Percentiles rank a stretch among this genome's conserved stretches.
These are phyloP conservation scores for Aselliscus stoliczkanus DNA, from an alignment of 2,797 vertebrate species.

Conservation along the genomic window DNA sequence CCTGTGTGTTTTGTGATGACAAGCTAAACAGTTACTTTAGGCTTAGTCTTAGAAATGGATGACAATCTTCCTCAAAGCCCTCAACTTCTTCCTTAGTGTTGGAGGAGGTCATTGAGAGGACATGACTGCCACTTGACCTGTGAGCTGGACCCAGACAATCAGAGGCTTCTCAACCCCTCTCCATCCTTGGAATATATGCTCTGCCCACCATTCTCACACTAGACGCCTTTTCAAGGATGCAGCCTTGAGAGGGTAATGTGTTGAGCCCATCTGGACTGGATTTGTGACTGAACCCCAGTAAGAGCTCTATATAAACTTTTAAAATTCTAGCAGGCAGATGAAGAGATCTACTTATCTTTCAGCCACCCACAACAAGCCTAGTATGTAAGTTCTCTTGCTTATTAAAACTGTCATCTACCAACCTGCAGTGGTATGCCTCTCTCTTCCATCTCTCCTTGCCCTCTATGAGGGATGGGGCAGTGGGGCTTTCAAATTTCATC, in stretches of 20 bases:
- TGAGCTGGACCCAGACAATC: neutral
- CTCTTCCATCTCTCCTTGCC: neutral
- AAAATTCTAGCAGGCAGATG: neutral
- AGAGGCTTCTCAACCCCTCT: neutral
- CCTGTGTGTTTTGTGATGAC: slow-evolving; percentile 89
- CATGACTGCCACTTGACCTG: neutral
- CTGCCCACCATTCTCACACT: neutral
- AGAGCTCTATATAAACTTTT: neutral
- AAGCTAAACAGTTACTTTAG: slow-evolving; percentile 88
- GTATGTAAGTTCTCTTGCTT: neutral
- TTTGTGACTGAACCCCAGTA: too few relatives aligned
- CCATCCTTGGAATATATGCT: neutral
- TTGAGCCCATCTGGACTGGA: neutral
- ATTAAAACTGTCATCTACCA: neutral
- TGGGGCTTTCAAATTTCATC: neutral
- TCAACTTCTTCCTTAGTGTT: slow-evolving; percentile 86
- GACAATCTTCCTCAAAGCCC: slow-evolving; percentile 93
- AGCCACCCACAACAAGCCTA: neutral
- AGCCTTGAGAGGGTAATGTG: neutral
- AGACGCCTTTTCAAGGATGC: neutral
- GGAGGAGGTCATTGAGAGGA: neutral
- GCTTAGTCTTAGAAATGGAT: slow-evolving; percentile 87
- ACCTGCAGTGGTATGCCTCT: neutral
- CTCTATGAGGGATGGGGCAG: neutral
- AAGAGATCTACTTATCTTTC: neutral